A percentile compares a stretch with the other conserved stretches of the same genome.
These are phyloP conservation scores for Cnemophilus loriae DNA, from an alignment of 2,113 vertebrate genomes.

Conservation along the genomic window DNA sequence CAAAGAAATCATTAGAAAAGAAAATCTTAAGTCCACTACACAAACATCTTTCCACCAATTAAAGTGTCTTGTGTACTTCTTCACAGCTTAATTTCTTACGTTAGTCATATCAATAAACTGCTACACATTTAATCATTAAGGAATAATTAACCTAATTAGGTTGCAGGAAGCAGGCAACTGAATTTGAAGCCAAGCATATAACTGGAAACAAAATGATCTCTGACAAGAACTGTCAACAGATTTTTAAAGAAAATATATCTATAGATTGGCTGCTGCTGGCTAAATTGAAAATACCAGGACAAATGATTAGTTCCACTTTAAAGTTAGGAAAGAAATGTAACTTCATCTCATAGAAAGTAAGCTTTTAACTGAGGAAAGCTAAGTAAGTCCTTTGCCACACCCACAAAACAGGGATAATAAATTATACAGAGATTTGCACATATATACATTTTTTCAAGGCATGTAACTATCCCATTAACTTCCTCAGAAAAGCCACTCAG, in stretches of 20 bases:
- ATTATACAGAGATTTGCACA: background rate
- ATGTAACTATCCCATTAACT: background rate
- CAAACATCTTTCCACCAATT: constrained; percentile 29
- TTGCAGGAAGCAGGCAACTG: constrained; percentile 29
- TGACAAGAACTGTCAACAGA: constrained; percentile 14
- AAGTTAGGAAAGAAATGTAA: background rate
- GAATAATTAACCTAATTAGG: constrained; percentile 65
- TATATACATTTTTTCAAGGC: background rate
- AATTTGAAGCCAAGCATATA: constrained; percentile 16
- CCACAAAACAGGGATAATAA: background rate
- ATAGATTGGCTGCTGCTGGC: background rate
- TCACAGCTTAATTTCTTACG: constrained; percentile 41
- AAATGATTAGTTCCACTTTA: background rate
- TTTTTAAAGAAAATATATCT: background rate
- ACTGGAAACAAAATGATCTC: constrained; percentile 49
- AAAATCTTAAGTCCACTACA: constrained; percentile 17
- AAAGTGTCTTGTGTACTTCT: background rate
- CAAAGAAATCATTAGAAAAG: constrained; percentile 21
- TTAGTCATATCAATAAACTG: constrained; percentile 52
- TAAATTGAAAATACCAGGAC: background rate
- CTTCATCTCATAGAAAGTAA: background rate
- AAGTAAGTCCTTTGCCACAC: background rate
- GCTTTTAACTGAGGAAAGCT: background rate
- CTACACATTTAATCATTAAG: constrained; percentile 29
- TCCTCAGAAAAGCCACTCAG: background rate